Conservation (phyloP, 2,113 vertebrate species). For the Emydocephalus ijimae region DNA sequence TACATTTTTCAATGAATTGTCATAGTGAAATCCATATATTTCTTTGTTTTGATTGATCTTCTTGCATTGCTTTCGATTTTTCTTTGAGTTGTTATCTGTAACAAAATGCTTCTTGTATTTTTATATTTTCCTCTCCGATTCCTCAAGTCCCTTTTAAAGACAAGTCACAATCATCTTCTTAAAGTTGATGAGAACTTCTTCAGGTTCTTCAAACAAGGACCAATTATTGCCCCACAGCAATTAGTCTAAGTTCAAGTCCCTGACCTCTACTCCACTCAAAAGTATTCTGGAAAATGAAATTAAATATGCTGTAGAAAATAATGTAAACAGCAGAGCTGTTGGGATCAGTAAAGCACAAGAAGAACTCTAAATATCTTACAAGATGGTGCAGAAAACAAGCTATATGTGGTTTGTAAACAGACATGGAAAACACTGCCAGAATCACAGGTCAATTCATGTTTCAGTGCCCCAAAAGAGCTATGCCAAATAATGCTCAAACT, state of each 20-base stretch:
- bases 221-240: neutral
- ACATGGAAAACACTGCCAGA: neutral
- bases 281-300: neutral
- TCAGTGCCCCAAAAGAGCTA: neutral
- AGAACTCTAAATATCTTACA: neutral
- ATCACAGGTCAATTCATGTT: neutral
- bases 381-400: neutral
- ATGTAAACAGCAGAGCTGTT: neutral
- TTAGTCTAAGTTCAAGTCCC: neutral
- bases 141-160: neutral
- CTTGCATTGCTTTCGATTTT: neutral
- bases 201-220: neutral
- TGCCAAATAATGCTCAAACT: neutral
- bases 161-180: neutral
- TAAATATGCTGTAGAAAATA: neutral
- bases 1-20: constrained; percentile 52
- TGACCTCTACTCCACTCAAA: neutral
- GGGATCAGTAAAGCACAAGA: neutral
- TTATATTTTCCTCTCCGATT: neutral
- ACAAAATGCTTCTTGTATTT: neutral
- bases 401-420: neutral
- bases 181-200: neutral
- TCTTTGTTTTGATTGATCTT: neutral
- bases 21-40: constrained; percentile 47
- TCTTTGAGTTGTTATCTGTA: neutral